Evolutionary conservation across 1,140 invertebrate species (phyloP).

Genomic region (Aplysia californica): DNA sequence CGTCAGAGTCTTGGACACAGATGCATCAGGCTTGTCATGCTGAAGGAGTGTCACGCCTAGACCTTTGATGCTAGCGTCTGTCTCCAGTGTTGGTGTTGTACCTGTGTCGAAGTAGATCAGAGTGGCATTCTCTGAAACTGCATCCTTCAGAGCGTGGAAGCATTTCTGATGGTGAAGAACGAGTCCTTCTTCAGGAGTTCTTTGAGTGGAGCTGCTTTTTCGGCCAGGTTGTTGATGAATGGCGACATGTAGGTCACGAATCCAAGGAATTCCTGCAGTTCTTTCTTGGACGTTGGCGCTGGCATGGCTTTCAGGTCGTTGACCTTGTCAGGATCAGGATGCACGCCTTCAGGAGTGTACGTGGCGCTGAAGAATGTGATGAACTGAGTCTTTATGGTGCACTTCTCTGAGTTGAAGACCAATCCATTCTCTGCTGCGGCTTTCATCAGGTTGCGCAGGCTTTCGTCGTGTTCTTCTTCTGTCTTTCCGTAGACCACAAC

Average conservation of each 20-base stretch:
- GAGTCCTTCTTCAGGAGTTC: constrained; percentile 42
- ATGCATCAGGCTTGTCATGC: constrained; percentile 59
- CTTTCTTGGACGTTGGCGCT: constrained; percentile 40
- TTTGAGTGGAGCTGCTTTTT: constrained; percentile 18
- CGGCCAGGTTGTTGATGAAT: constrained; percentile 24
- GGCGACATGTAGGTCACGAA: constrained; percentile 29
- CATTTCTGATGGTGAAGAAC: constrained; percentile 29
- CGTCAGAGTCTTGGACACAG: constrained; percentile 59
- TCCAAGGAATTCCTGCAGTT: constrained; percentile 35
- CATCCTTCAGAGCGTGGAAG: constrained; percentile 38
- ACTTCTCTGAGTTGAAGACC: constrained; percentile 8
- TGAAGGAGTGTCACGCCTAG: constrained; percentile 63
- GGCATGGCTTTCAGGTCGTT: constrained; percentile 43
- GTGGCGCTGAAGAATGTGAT: constrained; percentile 18
- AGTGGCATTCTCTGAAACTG: constrained; percentile 30
- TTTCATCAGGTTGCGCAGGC: constrained; percentile 17
- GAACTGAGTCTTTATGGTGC: not conserved
- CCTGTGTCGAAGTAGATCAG: constrained; percentile 42
- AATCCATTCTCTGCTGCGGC: not conserved
- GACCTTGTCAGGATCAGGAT: not conserved
- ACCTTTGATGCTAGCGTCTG: constrained; percentile 47
- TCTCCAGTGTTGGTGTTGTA: constrained; percentile 33
- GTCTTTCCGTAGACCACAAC: constrained; percentile 49
- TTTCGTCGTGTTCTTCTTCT: constrained; percentile 28
- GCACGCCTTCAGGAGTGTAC: not conserved